These are phyloP conservation scores for Uropetala carovei DNA, from an alignment of 2,888 invertebrate genomes.

Conservation along the genomic window DNA sequence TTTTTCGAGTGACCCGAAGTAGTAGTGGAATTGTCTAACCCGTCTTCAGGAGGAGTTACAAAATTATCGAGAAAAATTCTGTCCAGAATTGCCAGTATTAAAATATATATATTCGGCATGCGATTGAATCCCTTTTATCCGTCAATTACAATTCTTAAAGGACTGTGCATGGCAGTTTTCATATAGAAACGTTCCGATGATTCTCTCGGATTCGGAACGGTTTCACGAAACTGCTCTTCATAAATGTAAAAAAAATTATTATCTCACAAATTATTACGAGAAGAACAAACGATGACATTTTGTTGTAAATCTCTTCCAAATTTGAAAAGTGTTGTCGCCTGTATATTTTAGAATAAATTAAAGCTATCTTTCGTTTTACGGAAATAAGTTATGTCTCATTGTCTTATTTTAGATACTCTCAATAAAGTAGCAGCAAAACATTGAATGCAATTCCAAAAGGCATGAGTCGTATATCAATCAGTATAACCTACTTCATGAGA, in stretches of 20 bases:
- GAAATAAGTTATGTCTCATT: slow-evolving; percentile 49
- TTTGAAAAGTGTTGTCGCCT: slow-evolving; percentile 58
- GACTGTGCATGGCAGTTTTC: slow-evolving; percentile 49
- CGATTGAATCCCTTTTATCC: slow-evolving; percentile 48
- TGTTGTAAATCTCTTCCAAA: slow-evolving; percentile 56
- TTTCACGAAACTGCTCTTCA: slow-evolving; percentile 49
- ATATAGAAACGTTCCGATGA: slow-evolving; percentile 12
- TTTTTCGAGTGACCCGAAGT: not conserved
- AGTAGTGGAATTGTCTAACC: not conserved
- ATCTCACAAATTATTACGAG: slow-evolving; percentile 41
- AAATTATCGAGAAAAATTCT: slow-evolving; percentile 38
- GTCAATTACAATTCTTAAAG: slow-evolving; percentile 55
- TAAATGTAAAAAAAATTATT: slow-evolving; percentile 39
- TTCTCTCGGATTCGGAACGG: slow-evolving; percentile 27
- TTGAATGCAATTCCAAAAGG: not conserved
- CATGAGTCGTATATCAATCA: not conserved
- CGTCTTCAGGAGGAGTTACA: not conserved
- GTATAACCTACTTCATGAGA: not conserved
- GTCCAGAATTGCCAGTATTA: slow-evolving; percentile 40
- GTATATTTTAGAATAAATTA: slow-evolving; percentile 63
- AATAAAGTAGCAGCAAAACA: slow-evolving; percentile 20
- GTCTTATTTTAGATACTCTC: slow-evolving; percentile 33
- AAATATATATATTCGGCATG: slow-evolving; percentile 33
- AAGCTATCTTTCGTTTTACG: slow-evolving; percentile 59
- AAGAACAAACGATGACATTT: slow-evolving; percentile 43